Evolutionary conservation across 2,888 invertebrate species (phyloP).

Genomic region (Ceramica pisi): DNA sequence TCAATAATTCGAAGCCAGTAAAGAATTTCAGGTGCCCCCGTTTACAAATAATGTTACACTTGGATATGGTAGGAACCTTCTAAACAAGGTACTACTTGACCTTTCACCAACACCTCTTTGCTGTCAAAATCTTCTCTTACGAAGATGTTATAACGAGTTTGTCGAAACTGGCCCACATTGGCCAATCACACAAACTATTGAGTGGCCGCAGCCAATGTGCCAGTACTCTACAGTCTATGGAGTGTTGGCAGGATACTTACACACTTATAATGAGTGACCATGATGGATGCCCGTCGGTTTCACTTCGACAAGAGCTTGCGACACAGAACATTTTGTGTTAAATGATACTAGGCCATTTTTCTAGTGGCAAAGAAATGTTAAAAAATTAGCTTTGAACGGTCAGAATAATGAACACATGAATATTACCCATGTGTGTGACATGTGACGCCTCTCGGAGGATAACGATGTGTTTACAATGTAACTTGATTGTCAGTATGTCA

Average conservation of each 20-base stretch:
- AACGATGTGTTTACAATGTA: neutral
- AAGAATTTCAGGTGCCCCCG: neutral
- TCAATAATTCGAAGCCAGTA: neutral
- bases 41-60: neutral
- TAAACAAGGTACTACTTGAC: neutral
- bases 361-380: neutral
- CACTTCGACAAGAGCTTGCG: slow-evolving; percentile 6
- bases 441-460: neutral
- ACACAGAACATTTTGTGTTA: neutral
- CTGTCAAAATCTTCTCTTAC: neutral
- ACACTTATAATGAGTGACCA: neutral
- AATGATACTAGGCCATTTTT: neutral
- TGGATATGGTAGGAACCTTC: neutral
- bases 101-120: neutral
- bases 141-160: slow-evolving; percentile 10
- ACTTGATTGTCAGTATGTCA: slow-evolving; percentile 5
- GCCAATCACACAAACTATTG: slow-evolving; percentile 26
- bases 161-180: slow-evolving; percentile 9
- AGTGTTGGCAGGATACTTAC: slow-evolving; percentile 9
- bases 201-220: slow-evolving; percentile 11
- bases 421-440: too few relatives aligned
- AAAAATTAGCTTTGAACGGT: slow-evolving; percentile 18
- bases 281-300: slow-evolving; percentile 4
- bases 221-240: neutral
- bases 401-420: neutral